A percentile compares a stretch with the other conserved stretches of the same genome.
phyloP scores from a whole-genome alignment of 1,140 invertebrate species.

The Saccostrea cuccullata region DNA sequence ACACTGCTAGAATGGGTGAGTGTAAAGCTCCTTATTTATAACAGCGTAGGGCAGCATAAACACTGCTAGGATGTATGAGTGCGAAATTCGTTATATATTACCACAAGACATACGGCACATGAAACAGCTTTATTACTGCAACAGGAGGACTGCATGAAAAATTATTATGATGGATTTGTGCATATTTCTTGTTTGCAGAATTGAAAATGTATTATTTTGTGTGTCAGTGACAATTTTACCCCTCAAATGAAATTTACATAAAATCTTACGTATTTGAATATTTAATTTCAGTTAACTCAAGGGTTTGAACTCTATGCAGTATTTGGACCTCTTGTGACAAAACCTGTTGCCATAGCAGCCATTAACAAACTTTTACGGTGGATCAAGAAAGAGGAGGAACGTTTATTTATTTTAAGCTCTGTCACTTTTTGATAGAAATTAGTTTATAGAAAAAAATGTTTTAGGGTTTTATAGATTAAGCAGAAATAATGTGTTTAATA shows the following conservation, averaged over 20 bases:
- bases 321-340: conserved; percentile 93
- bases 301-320: conserved; percentile 95
- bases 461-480: background rate
- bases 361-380: conserved; percentile 93
- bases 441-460: background rate
- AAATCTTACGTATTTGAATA: background rate
- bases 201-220: no score
- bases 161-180: conserved; percentile 55
- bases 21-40: background rate
- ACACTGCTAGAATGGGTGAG: conserved; percentile 53
- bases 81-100: background rate
- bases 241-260: no score
- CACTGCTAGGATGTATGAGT: conserved; percentile 82
- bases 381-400: conserved; percentile 96
- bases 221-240: no score
- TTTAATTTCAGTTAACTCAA: conserved; percentile 86
- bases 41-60: conserved; percentile 80
- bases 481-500: background rate
- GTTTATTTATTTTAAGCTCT: conserved; percentile 93
- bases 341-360: conserved; percentile 89
- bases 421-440: conserved; percentile 84
- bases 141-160: conserved; percentile 72
- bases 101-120: conserved; percentile 57
- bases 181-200: background rate
- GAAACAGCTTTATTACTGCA: conserved; percentile 82